Evolutionary conservation across 2,888 invertebrate genomes (phyloP), one percentile per base, ranked within the genome.

Genomic region (Yponomeuta malinellus): DNA sequence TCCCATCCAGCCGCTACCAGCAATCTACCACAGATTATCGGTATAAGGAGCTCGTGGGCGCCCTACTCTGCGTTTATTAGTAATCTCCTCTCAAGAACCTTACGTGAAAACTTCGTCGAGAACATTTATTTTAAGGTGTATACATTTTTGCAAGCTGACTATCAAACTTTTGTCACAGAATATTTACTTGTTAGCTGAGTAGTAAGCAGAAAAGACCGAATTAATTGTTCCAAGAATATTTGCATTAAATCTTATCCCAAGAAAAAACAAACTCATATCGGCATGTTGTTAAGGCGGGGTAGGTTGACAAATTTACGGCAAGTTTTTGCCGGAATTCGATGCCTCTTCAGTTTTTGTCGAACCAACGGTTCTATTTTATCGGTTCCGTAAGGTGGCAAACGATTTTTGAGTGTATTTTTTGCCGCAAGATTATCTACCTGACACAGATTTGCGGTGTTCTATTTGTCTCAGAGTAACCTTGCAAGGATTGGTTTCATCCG

Each of bases 281-380:
- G 48, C 67, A 37, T 15, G 67, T n/a, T 43, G 59, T 37, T 70
- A 65, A 71, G 81, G 83, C 81, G 81, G 78, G 73, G 78, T 72
- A 71, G 75, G 76, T 78, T 86, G 87, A 87, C 86, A 87, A 85
- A 86, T 87, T 87, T 87, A 87, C 83, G 83, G 78, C 74, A 59
- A 75, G 72, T 83, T 83, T 83, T 83, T 81, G 79, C 77, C 69
- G 72, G 73, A 76, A 76, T 79, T 77, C 29, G 23, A 12, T 65
- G n/a, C 33, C 52, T 59, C 70, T 63, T 63, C 23, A 69, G 31
- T 77, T 77, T 71, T 70, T 74, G 71, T 71, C 73, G 73, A 73
- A 71, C 52, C 52, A 72, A 63, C 70, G 76, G 76, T 78, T 81
- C 82, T 81, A 79, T 78, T 81, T 82, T 81, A 79, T 78, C 74